Percentiles rank a stretch among this genome's conserved stretches.
phyloP scores from a whole-genome alignment of 2,113 vertebrate genomes.

The Thryonomys swinderianus region DNA sequence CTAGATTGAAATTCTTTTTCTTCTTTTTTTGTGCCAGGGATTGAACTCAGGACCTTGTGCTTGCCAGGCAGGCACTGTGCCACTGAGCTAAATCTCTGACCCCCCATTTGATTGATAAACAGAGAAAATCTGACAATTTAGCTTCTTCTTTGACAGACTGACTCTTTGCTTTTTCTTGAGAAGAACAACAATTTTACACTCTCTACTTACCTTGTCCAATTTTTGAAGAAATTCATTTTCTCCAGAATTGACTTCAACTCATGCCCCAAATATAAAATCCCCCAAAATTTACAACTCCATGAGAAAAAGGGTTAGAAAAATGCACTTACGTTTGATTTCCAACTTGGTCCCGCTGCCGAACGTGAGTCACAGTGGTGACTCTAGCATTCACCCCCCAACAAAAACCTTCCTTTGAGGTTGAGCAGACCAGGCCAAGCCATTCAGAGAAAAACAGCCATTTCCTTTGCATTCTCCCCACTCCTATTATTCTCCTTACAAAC shows the following conservation, averaged over 20 bases:
- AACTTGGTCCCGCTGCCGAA: neutral
- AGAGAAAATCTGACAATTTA: conserved; percentile 14
- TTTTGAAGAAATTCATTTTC: conserved; percentile 13
- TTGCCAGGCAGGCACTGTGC: too few relatives aligned
- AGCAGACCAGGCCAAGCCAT: neutral
- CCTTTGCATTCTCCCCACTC: neutral
- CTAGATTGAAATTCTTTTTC: neutral
- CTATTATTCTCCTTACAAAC: neutral
- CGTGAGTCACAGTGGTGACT: conserved; percentile 50
- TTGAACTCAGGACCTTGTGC: too few relatives aligned
- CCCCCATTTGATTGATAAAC: neutral
- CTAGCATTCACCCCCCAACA: neutral
- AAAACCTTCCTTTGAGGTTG: conserved; percentile 25
- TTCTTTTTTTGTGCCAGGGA: too few relatives aligned
- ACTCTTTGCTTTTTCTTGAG: neutral
- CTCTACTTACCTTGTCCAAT: neutral
- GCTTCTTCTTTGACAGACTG: neutral
- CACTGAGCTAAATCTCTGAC: too few relatives aligned
- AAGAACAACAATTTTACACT: neutral
- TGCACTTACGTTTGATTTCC: conserved; percentile 75
- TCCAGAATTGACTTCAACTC: neutral
- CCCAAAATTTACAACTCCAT: neutral
- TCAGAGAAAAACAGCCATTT: neutral
- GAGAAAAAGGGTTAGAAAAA: conserved; percentile 26
- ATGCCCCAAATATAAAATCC: neutral